Evolutionary conservation across 2,113 vertebrate species (phyloP), one percentile per base, ranked within the genome.

Genomic region (Eleginops maclovinus): DNA sequence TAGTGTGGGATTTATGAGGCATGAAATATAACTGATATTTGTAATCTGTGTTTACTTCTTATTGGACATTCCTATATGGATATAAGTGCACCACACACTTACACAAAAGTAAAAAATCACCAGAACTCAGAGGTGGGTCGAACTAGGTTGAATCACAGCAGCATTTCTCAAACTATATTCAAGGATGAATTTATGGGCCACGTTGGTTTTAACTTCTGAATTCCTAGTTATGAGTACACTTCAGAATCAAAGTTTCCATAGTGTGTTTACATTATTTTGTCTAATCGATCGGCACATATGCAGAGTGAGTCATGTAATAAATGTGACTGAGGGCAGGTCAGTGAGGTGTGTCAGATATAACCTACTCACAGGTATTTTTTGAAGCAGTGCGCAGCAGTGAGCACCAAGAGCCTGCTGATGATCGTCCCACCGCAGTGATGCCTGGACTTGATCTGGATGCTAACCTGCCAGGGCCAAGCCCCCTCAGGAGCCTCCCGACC

Each of bases 381-480:
- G 82, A 92, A 88, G 77, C 93, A 93, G 83, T 93, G 93, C 26
- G 89, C 11, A 14, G 93, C 88, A 1, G 87, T 82, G 68, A 92
- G 76, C 49, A 93, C 84, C 81, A 80, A 88, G 9, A 1, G 43
- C n/a, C 21, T 43, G 70, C 24, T 77, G 54, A 93, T 36, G 64
- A 94, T 78, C 0, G 87, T 79, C 3, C 91, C 89, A 0, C 89
- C 87, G 10, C 93, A 92, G 49, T 63, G 21, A 46, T 93, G 92
- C 2, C 0, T 69, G 8, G 11, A 15, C 2, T 0, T 17, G 24
- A 75, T 28, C 83, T 91, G 92, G 60, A 93, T 67, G 77, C 93
- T 93, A 26, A 92, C 90, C 81, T 91, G 91, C 92, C 93, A 94
- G 49, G 93, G 92, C 93, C 93, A 94, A 1, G 87, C 86, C n/a